Evolutionary conservation across 2,113 vertebrate species (phyloP), one percentile per base, ranked within the genome.

Genomic region (Corythoichthys intestinalis): DNA sequence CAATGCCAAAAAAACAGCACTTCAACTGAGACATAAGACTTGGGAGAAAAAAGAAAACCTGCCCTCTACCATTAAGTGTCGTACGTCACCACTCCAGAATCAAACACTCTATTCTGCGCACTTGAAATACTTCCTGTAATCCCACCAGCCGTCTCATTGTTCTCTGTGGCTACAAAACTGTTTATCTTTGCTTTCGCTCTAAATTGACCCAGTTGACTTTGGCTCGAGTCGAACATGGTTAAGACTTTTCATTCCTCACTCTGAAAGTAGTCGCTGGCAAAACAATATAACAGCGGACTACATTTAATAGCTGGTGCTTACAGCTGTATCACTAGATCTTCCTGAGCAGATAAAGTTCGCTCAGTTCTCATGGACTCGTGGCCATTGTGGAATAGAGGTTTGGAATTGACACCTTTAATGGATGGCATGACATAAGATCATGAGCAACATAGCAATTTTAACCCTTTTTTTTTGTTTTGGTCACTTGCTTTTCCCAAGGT

Each of bases 61-160:
- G 11, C 34, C 49, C 64, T 52, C 49, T 35, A 34, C n/a, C 44
- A 63, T 63, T 47, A 63, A 63, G 61, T 63, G 60, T 11, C 12
- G 61, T 47, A 63, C 61, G 61, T 63, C 61, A 63, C 61, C 61
- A 63, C 61, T 63, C 61, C 61, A 63, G 61, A 63, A 63, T 46
- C 64, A 66, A 52, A 52, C 64, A 66, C 48, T 50, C 48, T 52
- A 52, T 38, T 48, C 34, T 66, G 17, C 35, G 6, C 61, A 47
- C 61, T 47, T 63, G 61, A 63, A 63, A 46, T 63, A 61, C 53
- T 50, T 20, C 70, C 35, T 56, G 44, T 73, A 49, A 57, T 53
- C 48, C 20, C 61, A 57, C 46, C 64, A 64, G 63, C 63, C 11
- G 17, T 50, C 46, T 68, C 54, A 65, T 47, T 70, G 59, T 37